Percentiles rank a stretch among this genome's conserved stretches.
Evolutionary conservation across 1,140 invertebrate genomes (phyloP).

Genomic region (Periplaneta americana): DNA sequence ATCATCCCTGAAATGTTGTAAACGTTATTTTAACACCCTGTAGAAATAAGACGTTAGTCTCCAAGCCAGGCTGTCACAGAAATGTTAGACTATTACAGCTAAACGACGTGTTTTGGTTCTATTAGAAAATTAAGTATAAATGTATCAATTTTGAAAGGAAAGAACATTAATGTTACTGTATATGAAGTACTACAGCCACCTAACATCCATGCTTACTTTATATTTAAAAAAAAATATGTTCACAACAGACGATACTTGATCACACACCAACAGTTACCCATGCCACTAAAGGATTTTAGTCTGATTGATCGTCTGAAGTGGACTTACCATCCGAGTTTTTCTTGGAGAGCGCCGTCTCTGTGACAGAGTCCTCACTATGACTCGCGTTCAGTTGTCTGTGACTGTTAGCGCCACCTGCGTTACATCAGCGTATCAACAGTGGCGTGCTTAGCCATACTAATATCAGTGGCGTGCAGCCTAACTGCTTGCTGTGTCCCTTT

Average conservation of each 20-base stretch:
- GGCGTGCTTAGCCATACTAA: not conserved
- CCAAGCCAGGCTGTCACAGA: no score
- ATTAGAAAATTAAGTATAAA: no score
- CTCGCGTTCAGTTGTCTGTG: slow-evolving; percentile 55
- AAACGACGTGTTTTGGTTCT: no score
- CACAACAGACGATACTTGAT: not conserved
- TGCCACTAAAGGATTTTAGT: not conserved
- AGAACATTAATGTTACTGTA: no score
- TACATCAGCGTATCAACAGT: not conserved
- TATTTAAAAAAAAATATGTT: not conserved
- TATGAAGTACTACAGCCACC: not conserved
- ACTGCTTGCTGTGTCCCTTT: not conserved
- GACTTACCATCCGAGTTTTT: slow-evolving; percentile 78
- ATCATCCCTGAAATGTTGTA: no score
- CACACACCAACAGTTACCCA: not conserved
- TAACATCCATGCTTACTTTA: not conserved
- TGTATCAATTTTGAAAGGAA: no score
- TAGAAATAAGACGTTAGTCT: no score
- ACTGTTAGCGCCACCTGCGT: slow-evolving; percentile 5
- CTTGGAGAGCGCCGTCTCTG: slow-evolving; percentile 69
- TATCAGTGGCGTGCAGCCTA: not conserved
- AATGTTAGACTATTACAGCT: no score
- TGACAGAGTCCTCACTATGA: slow-evolving; percentile 70
- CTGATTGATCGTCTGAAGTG: slow-evolving; percentile 16
- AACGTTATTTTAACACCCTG: no score